Conservation (phyloP, 1,140 invertebrate species). For the Drosophila asahinai region DNA sequence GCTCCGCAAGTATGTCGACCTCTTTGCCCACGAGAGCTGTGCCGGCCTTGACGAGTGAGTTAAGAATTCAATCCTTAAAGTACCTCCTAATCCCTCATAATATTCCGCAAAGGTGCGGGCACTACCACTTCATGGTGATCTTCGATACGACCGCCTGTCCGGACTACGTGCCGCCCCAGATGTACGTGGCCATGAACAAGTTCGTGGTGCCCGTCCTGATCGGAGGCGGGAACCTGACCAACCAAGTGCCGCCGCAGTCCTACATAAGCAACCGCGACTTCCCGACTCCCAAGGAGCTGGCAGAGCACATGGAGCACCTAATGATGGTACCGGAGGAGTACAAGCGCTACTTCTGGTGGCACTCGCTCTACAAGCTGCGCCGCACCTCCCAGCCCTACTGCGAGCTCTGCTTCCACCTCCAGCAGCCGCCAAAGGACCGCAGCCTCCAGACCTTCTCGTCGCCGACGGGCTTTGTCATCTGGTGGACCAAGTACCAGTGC, state of each 20-base stretch:
- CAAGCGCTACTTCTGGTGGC: slow-evolving; percentile 57
- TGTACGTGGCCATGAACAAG: slow-evolving; percentile 39
- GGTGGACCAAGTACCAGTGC: slow-evolving; percentile 59
- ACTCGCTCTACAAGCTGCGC: slow-evolving; percentile 44
- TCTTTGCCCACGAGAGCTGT: slow-evolving; percentile 32
- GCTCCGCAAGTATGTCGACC: slow-evolving; percentile 27
- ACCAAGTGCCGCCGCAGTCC: slow-evolving; percentile 31
- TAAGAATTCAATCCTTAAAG: no score
- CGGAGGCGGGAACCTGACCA: slow-evolving; percentile 34
- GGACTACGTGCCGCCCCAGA: slow-evolving; percentile 49
- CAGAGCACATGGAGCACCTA: slow-evolving; percentile 13
- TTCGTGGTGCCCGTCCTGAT: slow-evolving; percentile 56
- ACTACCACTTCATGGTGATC: slow-evolving; percentile 56
- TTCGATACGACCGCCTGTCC: slow-evolving; percentile 51
- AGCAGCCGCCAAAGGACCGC: background rate
- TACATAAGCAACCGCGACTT: slow-evolving; percentile 45
- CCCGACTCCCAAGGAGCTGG: slow-evolving; percentile 18
- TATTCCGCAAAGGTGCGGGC: slow-evolving; percentile 21
- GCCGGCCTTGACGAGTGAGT: slow-evolving; percentile 13
- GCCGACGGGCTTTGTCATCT: slow-evolving; percentile 26
- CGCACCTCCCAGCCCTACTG: slow-evolving; percentile 34
- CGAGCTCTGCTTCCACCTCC: slow-evolving; percentile 31
- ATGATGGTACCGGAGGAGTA: slow-evolving; percentile 5
- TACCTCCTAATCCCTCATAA: background rate
- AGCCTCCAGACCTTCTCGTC: background rate